Conservation (phyloP, 1,140 invertebrate genomes). For the Diachasma alloeum region DNA sequence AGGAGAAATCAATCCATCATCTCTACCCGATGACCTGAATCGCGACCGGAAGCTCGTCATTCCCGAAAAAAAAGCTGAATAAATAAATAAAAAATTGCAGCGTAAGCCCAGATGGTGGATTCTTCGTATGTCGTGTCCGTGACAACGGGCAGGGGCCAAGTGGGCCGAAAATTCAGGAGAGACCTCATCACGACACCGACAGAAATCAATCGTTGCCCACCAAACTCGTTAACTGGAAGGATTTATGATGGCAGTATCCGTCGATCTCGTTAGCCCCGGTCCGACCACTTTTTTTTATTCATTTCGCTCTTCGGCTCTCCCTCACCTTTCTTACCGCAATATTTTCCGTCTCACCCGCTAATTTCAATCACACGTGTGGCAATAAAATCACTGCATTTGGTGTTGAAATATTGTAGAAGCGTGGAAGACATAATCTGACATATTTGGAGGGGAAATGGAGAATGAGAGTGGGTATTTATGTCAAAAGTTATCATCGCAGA, state of each 20-base stretch:
- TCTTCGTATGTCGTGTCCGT: background rate
- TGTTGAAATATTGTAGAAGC: background rate
- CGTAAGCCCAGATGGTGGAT: background rate
- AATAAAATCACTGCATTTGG: background rate
- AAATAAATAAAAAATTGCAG: background rate
- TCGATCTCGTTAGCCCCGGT: background rate
- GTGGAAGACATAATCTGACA: background rate
- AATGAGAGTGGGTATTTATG: background rate
- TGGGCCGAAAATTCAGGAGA: background rate
- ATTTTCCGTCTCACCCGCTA: background rate
- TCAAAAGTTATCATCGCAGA: background rate
- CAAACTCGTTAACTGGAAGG: background rate
- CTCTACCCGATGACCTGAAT: background rate
- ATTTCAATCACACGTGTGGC: background rate
- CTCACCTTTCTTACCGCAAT: background rate
- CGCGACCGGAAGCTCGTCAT: background rate
- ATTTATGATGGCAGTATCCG: background rate
- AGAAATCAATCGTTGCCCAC: slow-evolving; percentile 2
- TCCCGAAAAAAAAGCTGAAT: background rate
- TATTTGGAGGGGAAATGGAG: background rate
- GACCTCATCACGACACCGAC: background rate
- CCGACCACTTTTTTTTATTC: background rate
- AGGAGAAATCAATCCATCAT: background rate
- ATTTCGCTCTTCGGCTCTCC: background rate
- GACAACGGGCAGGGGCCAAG: background rate